Conservation (phyloP, 2,113 vertebrate genomes). For the Pavo muticus region DNA sequence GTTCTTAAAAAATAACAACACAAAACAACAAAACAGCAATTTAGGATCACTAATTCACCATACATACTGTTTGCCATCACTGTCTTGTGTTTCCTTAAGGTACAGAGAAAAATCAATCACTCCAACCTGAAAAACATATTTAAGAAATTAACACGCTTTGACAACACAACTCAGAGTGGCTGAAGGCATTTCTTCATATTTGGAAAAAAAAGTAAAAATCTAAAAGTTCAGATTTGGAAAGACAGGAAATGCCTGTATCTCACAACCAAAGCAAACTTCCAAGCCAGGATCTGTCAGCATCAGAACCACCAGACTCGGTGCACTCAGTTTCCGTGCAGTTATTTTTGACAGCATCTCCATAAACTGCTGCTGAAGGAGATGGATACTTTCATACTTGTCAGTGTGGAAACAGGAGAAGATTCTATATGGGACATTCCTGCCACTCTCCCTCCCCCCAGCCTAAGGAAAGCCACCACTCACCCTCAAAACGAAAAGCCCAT, state of each 20-base stretch:
- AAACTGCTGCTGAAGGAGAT: neutral
- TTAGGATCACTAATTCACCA: neutral
- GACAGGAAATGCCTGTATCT: neutral
- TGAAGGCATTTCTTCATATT: neutral
- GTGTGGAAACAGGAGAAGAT: neutral
- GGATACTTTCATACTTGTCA: neutral
- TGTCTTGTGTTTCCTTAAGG: slow-evolving; percentile 88
- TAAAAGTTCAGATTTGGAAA: neutral
- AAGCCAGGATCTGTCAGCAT: neutral
- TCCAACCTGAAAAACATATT: slow-evolving; percentile 85
- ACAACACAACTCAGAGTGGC: neutral
- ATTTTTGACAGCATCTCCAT: neutral
- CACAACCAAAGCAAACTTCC: neutral
- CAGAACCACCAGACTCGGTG: neutral
- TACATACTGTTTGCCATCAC: slow-evolving; percentile 90
- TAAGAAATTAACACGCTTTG: neutral
- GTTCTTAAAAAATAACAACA: neutral
- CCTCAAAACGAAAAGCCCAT: neutral
- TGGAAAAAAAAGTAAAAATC: neutral
- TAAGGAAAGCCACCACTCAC: neutral
- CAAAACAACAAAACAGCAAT: neutral
- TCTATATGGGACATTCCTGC: neutral
- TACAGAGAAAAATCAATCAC: slow-evolving; percentile 98
- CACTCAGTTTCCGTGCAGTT: neutral
- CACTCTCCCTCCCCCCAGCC: neutral